Percentiles rank a stretch among this genome's conserved stretches.
These are phyloP conservation scores for Mustela nigripes DNA, from an alignment of 2,113 vertebrate genomes.

Conservation along the genomic window DNA sequence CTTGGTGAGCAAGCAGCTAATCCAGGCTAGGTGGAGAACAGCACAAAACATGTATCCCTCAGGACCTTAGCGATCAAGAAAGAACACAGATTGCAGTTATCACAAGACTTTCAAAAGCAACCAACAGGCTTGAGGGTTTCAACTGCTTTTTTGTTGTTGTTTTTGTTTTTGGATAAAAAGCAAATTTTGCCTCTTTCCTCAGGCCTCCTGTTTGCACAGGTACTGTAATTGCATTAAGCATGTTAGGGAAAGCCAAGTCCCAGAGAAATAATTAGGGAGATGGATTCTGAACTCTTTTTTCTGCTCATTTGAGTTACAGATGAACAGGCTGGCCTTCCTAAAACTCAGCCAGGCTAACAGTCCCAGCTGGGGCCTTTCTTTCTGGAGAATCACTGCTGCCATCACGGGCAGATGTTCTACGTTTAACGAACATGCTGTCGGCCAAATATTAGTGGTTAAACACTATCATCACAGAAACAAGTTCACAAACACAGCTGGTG, in stretches of 20 bases:
- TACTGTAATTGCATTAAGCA: conserved; percentile 60
- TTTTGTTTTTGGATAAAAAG: conserved; percentile 4
- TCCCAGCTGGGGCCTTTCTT: conserved; percentile 51
- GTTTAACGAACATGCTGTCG: conserved; percentile 42
- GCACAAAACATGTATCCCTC: not conserved
- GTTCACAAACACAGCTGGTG: conserved; percentile 66
- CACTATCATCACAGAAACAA: conserved; percentile 29
- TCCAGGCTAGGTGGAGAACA: not conserved
- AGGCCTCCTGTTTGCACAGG: conserved; percentile 35
- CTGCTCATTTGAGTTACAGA: conserved; percentile 52
- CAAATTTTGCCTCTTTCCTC: conserved; percentile 17
- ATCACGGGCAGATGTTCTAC: conserved; percentile 52
- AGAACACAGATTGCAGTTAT: not conserved
- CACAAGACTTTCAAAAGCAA: not conserved
- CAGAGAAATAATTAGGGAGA: conserved; percentile 56
- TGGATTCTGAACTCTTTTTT: conserved; percentile 59
- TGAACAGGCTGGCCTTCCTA: conserved; percentile 23
- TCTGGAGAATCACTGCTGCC: conserved; percentile 26
- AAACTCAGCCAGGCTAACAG: conserved; percentile 9
- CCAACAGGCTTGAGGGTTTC: not conserved
- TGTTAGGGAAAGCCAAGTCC: conserved; percentile 58
- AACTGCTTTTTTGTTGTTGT: not conserved
- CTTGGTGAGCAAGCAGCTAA: not conserved
- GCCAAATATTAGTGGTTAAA: conserved; percentile 75
- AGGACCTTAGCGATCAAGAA: not conserved